Percentiles rank a stretch among this genome's conserved stretches.
Evolutionary conservation across 2,888 invertebrate genomes (phyloP).

Genomic region (Drosophila ezoana): DNA sequence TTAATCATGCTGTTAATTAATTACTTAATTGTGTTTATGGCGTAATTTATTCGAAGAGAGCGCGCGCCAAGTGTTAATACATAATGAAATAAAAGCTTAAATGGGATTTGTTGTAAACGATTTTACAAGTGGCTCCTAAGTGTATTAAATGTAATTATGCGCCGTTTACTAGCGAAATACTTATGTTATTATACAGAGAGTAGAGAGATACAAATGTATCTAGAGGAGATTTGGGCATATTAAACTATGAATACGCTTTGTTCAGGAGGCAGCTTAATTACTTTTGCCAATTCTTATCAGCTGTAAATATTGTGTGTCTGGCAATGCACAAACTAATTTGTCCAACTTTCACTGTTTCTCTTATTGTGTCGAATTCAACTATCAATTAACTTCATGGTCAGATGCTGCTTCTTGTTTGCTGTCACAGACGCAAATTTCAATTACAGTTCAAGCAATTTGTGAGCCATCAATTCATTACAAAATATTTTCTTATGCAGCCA

Average conservation of each 20-base stretch:
- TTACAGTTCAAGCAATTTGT: slow-evolving; percentile 47
- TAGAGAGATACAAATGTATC: no score
- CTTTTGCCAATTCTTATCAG: no score
- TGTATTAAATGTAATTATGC: slow-evolving; percentile 25
- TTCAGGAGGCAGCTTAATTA: neutral
- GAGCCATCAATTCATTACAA: slow-evolving; percentile 51
- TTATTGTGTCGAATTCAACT: slow-evolving; percentile 21
- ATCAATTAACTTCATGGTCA: slow-evolving; percentile 50
- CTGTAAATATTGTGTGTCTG: neutral
- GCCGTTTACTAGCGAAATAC: slow-evolving; percentile 4
- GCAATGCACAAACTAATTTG: neutral
- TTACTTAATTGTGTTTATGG: slow-evolving; percentile 68
- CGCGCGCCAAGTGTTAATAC: slow-evolving; percentile 49
- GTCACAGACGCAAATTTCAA: slow-evolving; percentile 45
- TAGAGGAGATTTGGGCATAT: no score
- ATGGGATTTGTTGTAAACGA: slow-evolving; percentile 37
- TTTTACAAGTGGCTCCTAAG: slow-evolving; percentile 40
- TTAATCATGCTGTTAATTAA: slow-evolving; percentile 71
- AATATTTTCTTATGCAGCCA: slow-evolving; percentile 37
- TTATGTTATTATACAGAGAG: no score
- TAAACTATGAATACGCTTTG: no score
- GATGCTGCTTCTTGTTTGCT: slow-evolving; percentile 12
- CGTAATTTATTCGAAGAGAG: slow-evolving; percentile 47
- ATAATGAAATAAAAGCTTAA: slow-evolving; percentile 67
- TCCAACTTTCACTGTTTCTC: neutral